Evolutionary conservation across 2,888 invertebrate genomes (phyloP).

Genomic region (Drosophila atripex): DNA sequence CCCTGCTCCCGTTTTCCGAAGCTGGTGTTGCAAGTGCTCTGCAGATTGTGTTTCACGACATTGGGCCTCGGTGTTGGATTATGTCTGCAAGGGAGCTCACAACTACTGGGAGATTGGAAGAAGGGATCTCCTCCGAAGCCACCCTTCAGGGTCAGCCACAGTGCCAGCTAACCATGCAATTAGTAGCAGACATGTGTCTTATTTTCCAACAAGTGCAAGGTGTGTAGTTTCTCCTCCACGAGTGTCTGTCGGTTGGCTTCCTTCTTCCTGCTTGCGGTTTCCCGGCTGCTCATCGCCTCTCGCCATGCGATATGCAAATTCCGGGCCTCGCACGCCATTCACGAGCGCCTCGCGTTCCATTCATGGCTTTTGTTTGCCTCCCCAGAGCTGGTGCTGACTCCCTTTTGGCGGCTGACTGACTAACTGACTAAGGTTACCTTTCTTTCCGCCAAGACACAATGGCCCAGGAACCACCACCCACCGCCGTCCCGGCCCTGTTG

Average conservation of each 20-base stretch:
- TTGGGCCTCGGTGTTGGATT: constrained; percentile 61
- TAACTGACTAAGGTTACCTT: constrained; percentile 50
- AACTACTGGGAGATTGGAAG: constrained; percentile 16
- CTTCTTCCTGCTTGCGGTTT: constrained; percentile 67
- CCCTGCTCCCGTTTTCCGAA: constrained; percentile 62
- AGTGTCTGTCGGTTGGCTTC: constrained; percentile 33
- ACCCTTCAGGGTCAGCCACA: constrained; percentile 27
- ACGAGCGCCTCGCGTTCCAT: constrained; percentile 37
- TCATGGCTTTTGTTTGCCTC: constrained; percentile 45
- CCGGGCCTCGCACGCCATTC: constrained; percentile 45
- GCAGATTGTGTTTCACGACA: constrained; percentile 66
- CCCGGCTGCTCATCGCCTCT: constrained; percentile 43
- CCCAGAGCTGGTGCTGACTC: not conserved
- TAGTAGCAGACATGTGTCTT: constrained; percentile 16
- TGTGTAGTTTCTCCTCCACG: too few relatives aligned
- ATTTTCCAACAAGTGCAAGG: constrained; percentile 15
- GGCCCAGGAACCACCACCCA: constrained; percentile 23
- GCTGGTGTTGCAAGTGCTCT: constrained; percentile 21
- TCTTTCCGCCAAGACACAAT: constrained; percentile 49
- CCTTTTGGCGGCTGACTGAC: constrained; percentile 21
- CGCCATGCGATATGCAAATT: constrained; percentile 70
- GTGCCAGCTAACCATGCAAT: constrained; percentile 33
- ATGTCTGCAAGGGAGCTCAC: constrained; percentile 21
- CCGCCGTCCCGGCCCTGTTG: too few relatives aligned
- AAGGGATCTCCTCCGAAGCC: constrained; percentile 12